These are phyloP conservation scores for Anas georgica DNA, from an alignment of 2,797 vertebrate genomes.

Conservation along the genomic window DNA sequence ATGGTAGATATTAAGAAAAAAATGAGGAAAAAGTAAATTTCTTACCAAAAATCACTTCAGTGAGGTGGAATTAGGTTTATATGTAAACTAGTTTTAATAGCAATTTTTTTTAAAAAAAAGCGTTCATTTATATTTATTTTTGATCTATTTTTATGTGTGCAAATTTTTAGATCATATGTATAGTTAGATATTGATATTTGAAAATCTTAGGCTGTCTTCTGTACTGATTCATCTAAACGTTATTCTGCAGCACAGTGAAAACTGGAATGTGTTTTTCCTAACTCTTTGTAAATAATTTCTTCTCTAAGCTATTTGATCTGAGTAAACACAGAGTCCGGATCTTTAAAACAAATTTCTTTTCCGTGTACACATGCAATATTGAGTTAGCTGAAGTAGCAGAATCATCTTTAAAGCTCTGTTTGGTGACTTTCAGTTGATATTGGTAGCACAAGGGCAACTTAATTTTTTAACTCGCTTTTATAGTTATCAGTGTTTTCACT, in stretches of 20 bases:
- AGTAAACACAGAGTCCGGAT: background rate
- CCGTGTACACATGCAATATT: background rate
- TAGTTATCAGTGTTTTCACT: background rate
- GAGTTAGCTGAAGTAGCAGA: background rate
- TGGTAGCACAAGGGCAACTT: background rate
- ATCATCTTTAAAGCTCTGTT: background rate
- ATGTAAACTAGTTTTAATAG: background rate
- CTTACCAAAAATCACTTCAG: background rate
- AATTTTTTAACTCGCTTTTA: background rate
- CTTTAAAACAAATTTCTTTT: background rate
- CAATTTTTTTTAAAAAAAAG: background rate
- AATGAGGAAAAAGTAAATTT: background rate
- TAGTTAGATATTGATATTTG: background rate
- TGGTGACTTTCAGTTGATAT: background rate
- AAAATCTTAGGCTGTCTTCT: background rate
- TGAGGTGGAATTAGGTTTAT: background rate
- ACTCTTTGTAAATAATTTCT: background rate
- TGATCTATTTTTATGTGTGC: fast-evolving
- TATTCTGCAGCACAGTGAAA: background rate
- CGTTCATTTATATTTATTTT: background rate
- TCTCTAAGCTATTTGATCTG: background rate
- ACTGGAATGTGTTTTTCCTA: background rate
- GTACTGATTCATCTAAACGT: background rate
- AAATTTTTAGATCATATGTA: background rate
- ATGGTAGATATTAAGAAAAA: background rate